These are phyloP conservation scores for Trissonchulus sp. DNA, from an alignment of 2,888 invertebrate species.

Conservation along the genomic window DNA sequence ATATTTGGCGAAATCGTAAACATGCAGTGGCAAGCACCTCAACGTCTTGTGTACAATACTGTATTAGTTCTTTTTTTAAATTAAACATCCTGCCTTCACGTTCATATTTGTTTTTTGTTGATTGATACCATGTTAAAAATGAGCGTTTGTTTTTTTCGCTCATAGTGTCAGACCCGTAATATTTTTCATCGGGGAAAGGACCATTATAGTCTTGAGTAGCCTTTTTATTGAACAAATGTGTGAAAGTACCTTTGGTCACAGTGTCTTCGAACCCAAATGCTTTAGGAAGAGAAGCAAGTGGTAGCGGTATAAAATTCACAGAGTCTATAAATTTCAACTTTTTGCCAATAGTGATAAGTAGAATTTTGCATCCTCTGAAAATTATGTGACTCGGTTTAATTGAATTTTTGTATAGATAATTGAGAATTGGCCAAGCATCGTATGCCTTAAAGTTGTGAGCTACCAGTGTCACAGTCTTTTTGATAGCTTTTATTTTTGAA, in stretches of 20 bases:
- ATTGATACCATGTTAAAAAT: not conserved
- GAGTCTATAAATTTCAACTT: not conserved
- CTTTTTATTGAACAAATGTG: not conserved
- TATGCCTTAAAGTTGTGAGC: slow-evolving; percentile 12
- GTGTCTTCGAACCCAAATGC: not conserved
- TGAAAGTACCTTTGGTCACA: not conserved
- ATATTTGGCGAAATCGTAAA: not conserved
- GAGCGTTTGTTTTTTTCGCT: not conserved
- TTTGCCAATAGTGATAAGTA: not conserved
- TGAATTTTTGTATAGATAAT: not conserved
- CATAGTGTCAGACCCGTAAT: not conserved
- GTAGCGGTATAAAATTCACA: not conserved
- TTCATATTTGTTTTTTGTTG: not conserved
- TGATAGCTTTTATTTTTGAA: not conserved
- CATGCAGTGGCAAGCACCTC: not conserved
- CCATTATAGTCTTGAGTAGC: not conserved
- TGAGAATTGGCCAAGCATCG: not conserved
- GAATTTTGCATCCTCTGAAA: not conserved
- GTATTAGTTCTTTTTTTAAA: not conserved
- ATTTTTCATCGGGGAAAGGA: not conserved
- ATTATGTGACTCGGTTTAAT: slow-evolving; percentile 7
- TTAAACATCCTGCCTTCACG: not conserved
- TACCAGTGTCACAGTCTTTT: not conserved
- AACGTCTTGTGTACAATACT: slow-evolving; percentile 2
- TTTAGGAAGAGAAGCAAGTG: not conserved